These are phyloP conservation scores for Dendropsophus ebraccatus DNA, from an alignment of 2,113 vertebrate genomes.

Conservation along the genomic window DNA sequence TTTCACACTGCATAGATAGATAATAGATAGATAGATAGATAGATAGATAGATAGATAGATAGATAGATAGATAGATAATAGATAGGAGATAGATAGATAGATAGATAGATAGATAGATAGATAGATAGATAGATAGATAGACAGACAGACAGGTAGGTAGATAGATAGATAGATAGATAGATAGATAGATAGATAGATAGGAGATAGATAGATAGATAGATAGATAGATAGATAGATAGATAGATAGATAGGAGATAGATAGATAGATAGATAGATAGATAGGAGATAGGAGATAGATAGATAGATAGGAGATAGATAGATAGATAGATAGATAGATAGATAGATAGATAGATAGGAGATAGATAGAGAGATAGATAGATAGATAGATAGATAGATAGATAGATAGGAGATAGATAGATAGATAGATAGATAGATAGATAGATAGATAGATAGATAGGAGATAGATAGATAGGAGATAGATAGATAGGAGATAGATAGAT, in stretches of 20 bases:
- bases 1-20: too few species aligned
- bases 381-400: background rate
- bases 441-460: background rate
- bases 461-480: constrained; percentile 16
- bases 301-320: background rate
- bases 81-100: too few species aligned
- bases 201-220: too few species aligned
- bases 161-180: too few species aligned
- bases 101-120: too few species aligned
- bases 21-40: too few species aligned
- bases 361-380: constrained; percentile 1
- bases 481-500: background rate
- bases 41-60: too few species aligned
- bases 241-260: background rate
- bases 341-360: constrained; percentile 11
- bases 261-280: background rate
- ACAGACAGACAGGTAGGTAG: too few species aligned
- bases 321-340: constrained; percentile 4
- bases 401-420: background rate
- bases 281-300: background rate
- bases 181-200: too few species aligned
- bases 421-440: background rate
- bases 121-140: too few species aligned
- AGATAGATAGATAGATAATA: too few species aligned
- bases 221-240: too few species aligned